These are phyloP conservation scores for Sinosuthora webbiana DNA, from an alignment of 2,113 vertebrate genomes.

Conservation along the genomic window DNA sequence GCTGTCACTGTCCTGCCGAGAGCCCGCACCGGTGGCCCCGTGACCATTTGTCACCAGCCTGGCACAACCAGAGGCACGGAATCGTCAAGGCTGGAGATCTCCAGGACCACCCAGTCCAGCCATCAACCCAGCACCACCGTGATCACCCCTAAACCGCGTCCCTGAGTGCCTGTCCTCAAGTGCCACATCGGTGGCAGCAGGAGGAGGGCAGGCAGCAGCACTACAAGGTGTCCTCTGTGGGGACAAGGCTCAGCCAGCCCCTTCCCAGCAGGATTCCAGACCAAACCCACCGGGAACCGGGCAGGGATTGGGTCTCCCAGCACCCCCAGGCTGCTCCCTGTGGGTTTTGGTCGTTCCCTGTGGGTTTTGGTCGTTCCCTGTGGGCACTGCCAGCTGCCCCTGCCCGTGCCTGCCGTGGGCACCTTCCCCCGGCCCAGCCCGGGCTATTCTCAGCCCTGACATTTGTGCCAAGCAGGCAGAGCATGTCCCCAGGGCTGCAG, in stretches of 20 bases:
- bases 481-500: background rate
- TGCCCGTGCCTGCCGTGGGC: background rate
- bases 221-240: background rate
- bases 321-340: background rate
- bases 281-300: rapidly evolving
- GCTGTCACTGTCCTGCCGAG: background rate
- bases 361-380: background rate
- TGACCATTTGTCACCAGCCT: background rate
- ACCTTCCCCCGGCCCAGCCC: background rate
- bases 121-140: background rate
- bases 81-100: background rate
- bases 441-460: slow-evolving; percentile 63
- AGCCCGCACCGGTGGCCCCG: rapidly evolving
- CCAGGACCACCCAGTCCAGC: background rate
- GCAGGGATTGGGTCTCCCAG: background rate
- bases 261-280: background rate
- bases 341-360: background rate
- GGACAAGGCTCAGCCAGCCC: background rate
- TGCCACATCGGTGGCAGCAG: background rate
- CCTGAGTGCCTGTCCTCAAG: background rate
- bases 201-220: background rate
- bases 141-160: background rate
- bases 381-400: background rate
- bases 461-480: slow-evolving; percentile 50
- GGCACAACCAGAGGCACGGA: background rate